Evolutionary conservation across 1,140 invertebrate species (phyloP).

Genomic region (Nilaparvata lugens): DNA sequence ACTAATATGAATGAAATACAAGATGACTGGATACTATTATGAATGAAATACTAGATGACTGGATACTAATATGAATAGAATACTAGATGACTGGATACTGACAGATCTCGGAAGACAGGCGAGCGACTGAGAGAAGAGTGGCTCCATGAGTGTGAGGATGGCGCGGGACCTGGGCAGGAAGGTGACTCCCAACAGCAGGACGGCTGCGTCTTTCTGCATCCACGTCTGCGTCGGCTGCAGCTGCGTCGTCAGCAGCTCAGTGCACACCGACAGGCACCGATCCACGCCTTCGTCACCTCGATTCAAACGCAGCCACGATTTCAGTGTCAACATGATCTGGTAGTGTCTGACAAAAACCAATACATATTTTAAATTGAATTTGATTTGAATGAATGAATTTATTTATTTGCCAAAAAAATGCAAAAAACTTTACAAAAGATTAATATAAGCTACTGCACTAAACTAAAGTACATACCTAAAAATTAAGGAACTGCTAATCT

Average conservation of each 20-base stretch:
- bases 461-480: too few relatives aligned
- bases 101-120: conserved; percentile 38
- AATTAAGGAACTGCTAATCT: too few relatives aligned
- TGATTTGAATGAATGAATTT: too few relatives aligned
- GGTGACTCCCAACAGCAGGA: conserved; percentile 47
- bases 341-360: conserved; percentile 45
- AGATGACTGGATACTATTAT: too few relatives aligned
- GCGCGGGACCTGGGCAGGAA: conserved; percentile 45
- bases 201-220: conserved; percentile 47
- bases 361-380: too few relatives aligned
- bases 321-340: conserved; percentile 53
- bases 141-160: conserved; percentile 27
- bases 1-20: too few relatives aligned
- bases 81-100: background rate
- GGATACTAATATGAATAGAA: too few relatives aligned
- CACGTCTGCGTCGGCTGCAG: conserved; percentile 40
- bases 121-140: conserved; percentile 31
- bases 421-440: too few relatives aligned
- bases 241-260: conserved; percentile 26
- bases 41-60: too few relatives aligned
- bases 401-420: too few relatives aligned
- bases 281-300: conserved; percentile 22
- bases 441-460: too few relatives aligned
- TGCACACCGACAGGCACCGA: conserved; percentile 17
- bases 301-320: conserved; percentile 57